Percentiles rank a stretch among this genome's conserved stretches.
These are phyloP conservation scores for Phyllostomus hastatus DNA, from an alignment of 2,113 vertebrate genomes.

Conservation along the genomic window DNA sequence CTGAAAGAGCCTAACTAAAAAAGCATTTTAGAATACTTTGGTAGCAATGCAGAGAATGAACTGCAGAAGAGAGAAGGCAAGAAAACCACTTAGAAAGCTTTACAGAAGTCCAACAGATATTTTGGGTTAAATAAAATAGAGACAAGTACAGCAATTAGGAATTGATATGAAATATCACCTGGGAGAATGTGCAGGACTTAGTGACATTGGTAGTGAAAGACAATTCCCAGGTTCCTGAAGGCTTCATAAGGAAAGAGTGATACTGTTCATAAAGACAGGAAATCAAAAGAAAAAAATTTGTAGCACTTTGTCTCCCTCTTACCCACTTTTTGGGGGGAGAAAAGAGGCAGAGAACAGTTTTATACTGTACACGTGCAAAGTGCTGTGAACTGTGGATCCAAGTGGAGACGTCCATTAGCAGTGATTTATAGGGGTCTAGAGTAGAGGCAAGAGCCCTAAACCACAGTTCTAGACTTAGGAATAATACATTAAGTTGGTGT, in stretches of 20 bases:
- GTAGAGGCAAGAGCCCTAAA: neutral
- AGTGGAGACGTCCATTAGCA: slow-evolving; percentile 1
- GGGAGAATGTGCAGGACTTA: neutral
- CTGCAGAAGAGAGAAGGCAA: neutral
- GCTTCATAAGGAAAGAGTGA: neutral
- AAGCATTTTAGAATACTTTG: slow-evolving; percentile 46
- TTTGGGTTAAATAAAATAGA: neutral
- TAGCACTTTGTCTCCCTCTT: neutral
- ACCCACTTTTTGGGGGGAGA: neutral
- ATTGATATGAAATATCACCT: slow-evolving; percentile 5
- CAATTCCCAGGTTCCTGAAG: neutral
- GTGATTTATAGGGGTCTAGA: neutral
- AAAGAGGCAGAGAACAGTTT: slow-evolving; percentile 1
- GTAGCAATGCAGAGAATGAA: slow-evolving; percentile 29
- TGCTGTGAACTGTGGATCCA: slow-evolving; percentile 25
- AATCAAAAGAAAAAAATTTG: neutral
- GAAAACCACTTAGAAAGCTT: neutral
- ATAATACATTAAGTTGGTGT: neutral
- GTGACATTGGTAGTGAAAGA: neutral
- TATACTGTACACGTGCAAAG: neutral
- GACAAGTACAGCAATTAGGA: neutral
- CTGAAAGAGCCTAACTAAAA: slow-evolving; percentile 43
- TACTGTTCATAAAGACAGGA: neutral
- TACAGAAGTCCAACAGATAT: neutral
- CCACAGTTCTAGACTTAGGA: neutral